A percentile compares a stretch with the other conserved stretches of the same genome.
Conservation (phyloP, 2,797 vertebrate species). For the Hemibagrus guttatus region DNA sequence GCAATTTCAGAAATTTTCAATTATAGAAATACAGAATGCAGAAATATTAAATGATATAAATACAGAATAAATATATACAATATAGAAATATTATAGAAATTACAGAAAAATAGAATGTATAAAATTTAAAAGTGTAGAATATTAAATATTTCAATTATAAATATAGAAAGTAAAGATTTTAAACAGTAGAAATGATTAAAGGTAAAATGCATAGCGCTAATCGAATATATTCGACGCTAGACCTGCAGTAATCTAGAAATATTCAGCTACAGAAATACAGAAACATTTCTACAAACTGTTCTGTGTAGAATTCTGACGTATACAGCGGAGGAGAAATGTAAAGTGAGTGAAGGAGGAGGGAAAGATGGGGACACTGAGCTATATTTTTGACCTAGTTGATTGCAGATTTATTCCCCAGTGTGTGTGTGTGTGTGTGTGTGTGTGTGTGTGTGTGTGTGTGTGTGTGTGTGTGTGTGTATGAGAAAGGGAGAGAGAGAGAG, state of each 20-base stretch:
- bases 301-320: no score
- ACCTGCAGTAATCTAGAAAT: background rate
- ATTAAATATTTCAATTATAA: no score
- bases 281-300: background rate
- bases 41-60: background rate
- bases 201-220: no score
- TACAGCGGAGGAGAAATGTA: background rate
- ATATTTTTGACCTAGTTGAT: background rate
- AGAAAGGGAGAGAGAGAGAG: no score
- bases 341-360: background rate
- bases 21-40: background rate
- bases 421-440: conserved; percentile 20
- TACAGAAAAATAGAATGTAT: background rate
- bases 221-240: no score
- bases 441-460: conserved; percentile 4
- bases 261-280: background rate
- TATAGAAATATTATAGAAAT: background rate
- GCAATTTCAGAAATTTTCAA: background rate
- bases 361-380: background rate
- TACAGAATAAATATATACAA: background rate
- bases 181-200: no score
- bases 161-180: no score
- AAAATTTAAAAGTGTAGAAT: background rate
- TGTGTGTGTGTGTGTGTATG: background rate
- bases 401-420: conserved; percentile 8